phyloP scores from a whole-genome alignment of 2,113 vertebrate genomes.

The Cryptoleucopteryx plumbea region DNA sequence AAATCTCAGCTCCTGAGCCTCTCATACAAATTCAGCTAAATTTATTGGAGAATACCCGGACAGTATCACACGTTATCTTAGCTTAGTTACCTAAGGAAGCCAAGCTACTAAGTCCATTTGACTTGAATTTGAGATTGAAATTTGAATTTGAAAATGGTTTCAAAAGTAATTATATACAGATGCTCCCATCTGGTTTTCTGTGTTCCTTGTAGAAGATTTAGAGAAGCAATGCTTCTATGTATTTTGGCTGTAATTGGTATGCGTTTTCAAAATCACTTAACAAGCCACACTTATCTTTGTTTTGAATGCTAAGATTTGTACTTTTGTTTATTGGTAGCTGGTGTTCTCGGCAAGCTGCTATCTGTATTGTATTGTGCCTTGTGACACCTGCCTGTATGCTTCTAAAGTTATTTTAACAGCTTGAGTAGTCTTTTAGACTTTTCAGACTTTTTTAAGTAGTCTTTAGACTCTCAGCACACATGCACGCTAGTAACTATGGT shows the following conservation, averaged over 20 bases:
- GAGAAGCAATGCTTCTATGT: not conserved
- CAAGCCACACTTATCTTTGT: not conserved
- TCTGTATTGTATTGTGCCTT: not conserved
- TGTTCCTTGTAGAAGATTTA: not conserved
- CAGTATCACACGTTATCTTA: accelerated
- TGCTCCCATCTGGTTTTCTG: not conserved
- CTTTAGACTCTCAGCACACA: not conserved
- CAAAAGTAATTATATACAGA: not conserved
- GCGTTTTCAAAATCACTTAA: not conserved
- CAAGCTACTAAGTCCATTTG: accelerated
- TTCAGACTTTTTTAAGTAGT: not conserved
- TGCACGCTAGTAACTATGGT: not conserved
- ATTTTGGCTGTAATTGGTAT: not conserved
- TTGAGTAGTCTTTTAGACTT: not conserved
- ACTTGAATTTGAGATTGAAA: not conserved
- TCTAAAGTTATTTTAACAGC: not conserved
- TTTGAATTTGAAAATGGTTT: not conserved
- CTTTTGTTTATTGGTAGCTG: not conserved
- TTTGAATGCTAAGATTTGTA: not conserved
- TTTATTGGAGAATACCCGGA: not conserved
- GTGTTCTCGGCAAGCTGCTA: not conserved
- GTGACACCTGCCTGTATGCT: not conserved
- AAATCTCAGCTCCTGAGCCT: not conserved
- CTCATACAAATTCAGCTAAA: not conserved
- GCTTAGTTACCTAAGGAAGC: not conserved